These are phyloP conservation scores for Tromatobia lineatoria DNA, from an alignment of 2,888 invertebrate genomes.

Conservation along the genomic window DNA sequence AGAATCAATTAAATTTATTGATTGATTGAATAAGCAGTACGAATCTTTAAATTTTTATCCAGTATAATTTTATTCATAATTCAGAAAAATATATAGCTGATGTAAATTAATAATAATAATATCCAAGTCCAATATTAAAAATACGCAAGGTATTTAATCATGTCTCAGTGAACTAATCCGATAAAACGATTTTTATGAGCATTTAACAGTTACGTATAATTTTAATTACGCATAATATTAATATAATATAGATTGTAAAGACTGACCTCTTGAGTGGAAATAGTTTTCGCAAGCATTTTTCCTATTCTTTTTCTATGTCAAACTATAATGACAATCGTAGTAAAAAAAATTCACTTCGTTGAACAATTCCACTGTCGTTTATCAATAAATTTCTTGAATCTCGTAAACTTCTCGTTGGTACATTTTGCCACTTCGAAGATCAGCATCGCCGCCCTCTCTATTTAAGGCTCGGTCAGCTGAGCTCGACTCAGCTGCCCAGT, in stretches of 20 bases:
- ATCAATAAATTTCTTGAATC: conserved; percentile 11
- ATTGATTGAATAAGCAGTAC: too few species aligned
- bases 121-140: neutral
- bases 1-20: too few species aligned
- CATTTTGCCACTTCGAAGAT: conserved; percentile 34
- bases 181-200: neutral
- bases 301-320: neutral
- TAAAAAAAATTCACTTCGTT: neutral
- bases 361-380: conserved; percentile 12
- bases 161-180: neutral
- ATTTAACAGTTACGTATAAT: neutral
- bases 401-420: conserved; percentile 3
- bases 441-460: conserved; percentile 45
- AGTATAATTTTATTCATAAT: too few species aligned
- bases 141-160: neutral
- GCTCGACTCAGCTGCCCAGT: conserved; percentile 35
- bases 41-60: too few species aligned
- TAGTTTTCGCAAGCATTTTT: conserved; percentile 21
- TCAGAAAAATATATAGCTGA: too few species aligned
- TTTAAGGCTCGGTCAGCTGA: conserved; percentile 50
- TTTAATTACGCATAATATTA: neutral
- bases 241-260: neutral
- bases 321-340: neutral
- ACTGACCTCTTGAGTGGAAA: conserved; percentile 39
- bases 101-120: neutral